These are phyloP conservation scores for Psylliodes chrysocephalus DNA, from an alignment of 2,888 invertebrate species.

Conservation along the genomic window DNA sequence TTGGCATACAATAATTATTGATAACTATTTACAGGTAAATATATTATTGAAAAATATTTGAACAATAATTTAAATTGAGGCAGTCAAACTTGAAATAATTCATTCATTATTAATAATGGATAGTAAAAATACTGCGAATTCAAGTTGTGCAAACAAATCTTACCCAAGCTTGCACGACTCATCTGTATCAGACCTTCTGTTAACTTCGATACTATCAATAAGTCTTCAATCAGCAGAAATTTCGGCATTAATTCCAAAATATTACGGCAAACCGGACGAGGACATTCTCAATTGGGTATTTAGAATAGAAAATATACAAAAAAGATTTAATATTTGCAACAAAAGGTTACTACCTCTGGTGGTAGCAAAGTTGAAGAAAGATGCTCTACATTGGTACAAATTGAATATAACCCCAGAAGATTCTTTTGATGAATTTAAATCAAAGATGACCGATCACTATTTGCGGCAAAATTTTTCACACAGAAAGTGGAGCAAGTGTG, in stretches of 20 bases:
- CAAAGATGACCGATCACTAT: slow-evolving; percentile 9
- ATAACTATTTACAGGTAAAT: too few relatives aligned
- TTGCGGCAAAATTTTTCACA: slow-evolving; percentile 3
- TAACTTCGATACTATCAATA: neutral
- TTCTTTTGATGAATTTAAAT: slow-evolving; percentile 5
- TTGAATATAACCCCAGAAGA: neutral
- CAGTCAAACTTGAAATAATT: too few relatives aligned
- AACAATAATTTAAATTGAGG: too few relatives aligned
- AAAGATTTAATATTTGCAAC: slow-evolving; percentile 5
- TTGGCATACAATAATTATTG: too few relatives aligned
- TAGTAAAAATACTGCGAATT: neutral
- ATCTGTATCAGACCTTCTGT: neutral
- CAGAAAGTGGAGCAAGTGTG: neutral
- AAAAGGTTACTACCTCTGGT: neutral
- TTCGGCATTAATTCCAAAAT: slow-evolving; percentile 18
- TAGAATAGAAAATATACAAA: slow-evolving; percentile 5
- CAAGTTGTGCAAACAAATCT: too few relatives aligned
- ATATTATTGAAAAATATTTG: too few relatives aligned
- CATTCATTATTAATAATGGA: too few relatives aligned
- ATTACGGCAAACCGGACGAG: slow-evolving; percentile 16
- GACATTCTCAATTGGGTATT: slow-evolving; percentile 9
- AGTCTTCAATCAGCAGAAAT: slow-evolving; percentile 19
- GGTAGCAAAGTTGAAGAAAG: slow-evolving; percentile 5
- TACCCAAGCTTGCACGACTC: too few relatives aligned
- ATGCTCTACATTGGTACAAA: slow-evolving; percentile 2